Evolutionary conservation across 2,888 invertebrate species (phyloP), one percentile per base, ranked within the genome.

Genomic region (Sminthurinus aureus): DNA sequence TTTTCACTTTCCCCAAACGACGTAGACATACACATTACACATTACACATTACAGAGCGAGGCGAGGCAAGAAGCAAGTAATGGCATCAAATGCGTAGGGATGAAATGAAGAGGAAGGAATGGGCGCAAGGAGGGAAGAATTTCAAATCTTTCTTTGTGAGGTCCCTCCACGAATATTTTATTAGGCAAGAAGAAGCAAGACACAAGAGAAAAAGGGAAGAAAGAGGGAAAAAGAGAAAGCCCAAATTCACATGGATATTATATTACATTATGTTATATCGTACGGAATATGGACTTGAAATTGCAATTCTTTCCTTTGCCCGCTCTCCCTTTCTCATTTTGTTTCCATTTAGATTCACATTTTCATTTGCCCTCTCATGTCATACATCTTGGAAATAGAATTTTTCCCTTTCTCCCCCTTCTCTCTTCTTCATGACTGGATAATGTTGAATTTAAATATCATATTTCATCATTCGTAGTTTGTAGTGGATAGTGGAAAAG

Each of bases 61-160:
- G 58, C 11, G 58, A 58, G 58, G 15, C 9, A 58, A 58, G 58
- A 58, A 12, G 15, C 11, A 58, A 58, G 58, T 58, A 15, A 13
- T 18, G 58, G 18, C 2, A 15, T 58, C 18, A 13, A 18, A 58
- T 13, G 13, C 58, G 4, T 58, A 3, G 4, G 9, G 13, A 58
- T 13, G 58, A 18, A 58, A 58, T 15, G 18, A 58, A 58, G 58
- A 58, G 9, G 67, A 69, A 69, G n/a, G 67, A 58, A 18, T 2
- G 58, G n/a, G 22, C 11, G 22, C 11, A 20, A 69, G 20, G 9
- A 20, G n/a, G 67, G n/a, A 9, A n/a, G 20, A 69, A 9, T 20
- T 69, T n/a, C 1, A 22, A 69, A 69, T 69, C 67, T 69, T 64
- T 18, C 22, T 69, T 69, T 69, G 67, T 69, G 20, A 69, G 22